Base-by-base conservation (phyloP, 2,797 vertebrate species). In the Alcedo atthis region DNA sequence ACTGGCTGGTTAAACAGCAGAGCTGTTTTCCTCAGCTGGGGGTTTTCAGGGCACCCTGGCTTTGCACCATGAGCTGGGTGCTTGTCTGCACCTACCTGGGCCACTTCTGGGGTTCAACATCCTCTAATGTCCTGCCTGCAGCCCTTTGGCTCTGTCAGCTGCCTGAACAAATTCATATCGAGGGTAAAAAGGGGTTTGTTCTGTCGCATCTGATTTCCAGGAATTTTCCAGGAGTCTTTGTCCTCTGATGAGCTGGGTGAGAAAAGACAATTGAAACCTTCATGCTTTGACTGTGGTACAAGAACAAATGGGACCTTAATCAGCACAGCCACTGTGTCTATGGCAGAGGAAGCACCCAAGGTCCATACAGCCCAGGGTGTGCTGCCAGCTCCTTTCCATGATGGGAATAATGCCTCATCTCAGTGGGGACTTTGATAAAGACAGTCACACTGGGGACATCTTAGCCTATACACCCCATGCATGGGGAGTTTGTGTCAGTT, bases 291-390 rank as follows among this genome's bases (percentile, higher is more conserved):
- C 59, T 21, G 22, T 1, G 1, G 25, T 32, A 42, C 16, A 15
- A 30, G 22, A 73, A 15, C 49, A 69, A 74, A 49, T 25, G 5
- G 9, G 28, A 45, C 6, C 18, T 63, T 26, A 61, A 35, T 42
- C 5, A 5, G 8, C 1, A 2, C 2, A 0, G 51, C 15, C 17
- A 28, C 24, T 21, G 6, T 61, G 59, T 42, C 46, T 19, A 5
- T 3, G 46, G 71, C 77, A 79, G 40, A 35, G 62, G 58, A 81
- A 75, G 53, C 83, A 51, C 7, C 55, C 49, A n/a, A 81, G 20
- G 51, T 53, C 70, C 16, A 3, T 6, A 26, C 0, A 7, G 67
- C 17, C 13, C 3, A 2, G 30, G 37, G 3, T 1, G 1, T 9
- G 3, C 46, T 61, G 40, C 30, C 5, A 7, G 15, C 26, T 89